phyloP scores from a whole-genome alignment of 64 coral and sea anemone species.

The Orbicella faveolata region DNA sequence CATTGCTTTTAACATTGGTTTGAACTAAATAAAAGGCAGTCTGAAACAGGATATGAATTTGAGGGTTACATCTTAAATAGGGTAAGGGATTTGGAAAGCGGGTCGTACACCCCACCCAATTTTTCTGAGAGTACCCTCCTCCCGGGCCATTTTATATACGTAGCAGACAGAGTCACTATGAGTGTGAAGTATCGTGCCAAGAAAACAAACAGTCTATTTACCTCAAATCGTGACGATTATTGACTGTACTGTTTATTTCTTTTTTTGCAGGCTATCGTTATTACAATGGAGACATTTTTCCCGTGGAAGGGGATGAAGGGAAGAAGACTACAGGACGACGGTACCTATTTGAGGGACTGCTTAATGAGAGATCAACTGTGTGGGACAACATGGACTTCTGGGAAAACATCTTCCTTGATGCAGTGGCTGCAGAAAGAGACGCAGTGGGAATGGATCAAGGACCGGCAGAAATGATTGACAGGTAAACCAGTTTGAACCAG shows the following conservation, averaged over 20 bases:
- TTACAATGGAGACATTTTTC: slow-evolving; percentile 80
- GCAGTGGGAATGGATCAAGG: slow-evolving; percentile 92
- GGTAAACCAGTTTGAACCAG: slow-evolving; percentile 22
- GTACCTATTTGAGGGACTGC: slow-evolving; percentile 91
- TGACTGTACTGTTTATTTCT: neutral
- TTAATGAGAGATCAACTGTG: slow-evolving; percentile 75
- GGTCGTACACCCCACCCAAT: too few species aligned
- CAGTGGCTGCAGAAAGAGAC: slow-evolving; percentile 85
- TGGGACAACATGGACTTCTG: slow-evolving; percentile 99
- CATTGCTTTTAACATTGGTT: too few species aligned
- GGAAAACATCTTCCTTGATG: slow-evolving; percentile 92
- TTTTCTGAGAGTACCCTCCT: too few species aligned
- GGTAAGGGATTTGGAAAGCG: too few species aligned
- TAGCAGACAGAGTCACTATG: neutral
- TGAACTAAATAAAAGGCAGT: too few species aligned
- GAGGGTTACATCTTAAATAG: too few species aligned
- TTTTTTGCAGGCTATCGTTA: slow-evolving; percentile 46
- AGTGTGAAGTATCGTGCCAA: neutral
- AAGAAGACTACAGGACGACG: slow-evolving; percentile 68
- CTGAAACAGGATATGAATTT: too few species aligned
- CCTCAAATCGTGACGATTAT: neutral
- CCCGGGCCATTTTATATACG: too few species aligned
- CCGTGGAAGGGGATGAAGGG: slow-evolving; percentile 74
- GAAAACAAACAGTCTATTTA: too few species aligned
- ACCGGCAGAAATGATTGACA: slow-evolving; percentile 90